A percentile compares a stretch with the other conserved stretches of the same genome.
These are phyloP conservation scores for Podocnemis expansa DNA, from an alignment of 2,113 vertebrate genomes.

Conservation along the genomic window DNA sequence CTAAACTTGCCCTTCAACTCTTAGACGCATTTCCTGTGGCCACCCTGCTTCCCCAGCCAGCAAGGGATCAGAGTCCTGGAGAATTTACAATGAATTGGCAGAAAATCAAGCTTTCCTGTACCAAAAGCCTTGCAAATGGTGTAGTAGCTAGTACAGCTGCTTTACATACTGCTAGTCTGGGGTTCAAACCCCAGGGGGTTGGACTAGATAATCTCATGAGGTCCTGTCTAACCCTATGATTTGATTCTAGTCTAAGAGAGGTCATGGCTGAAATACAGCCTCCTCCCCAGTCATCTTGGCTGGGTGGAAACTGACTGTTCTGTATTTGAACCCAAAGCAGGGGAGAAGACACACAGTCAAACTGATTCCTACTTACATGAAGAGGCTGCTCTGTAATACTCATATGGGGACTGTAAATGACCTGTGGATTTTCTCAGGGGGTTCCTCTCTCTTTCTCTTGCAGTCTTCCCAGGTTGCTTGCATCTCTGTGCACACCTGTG, in stretches of 20 bases:
- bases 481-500: not conserved
- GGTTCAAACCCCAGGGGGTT: too few species aligned
- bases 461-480: not conserved
- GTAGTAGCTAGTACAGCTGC: too few species aligned
- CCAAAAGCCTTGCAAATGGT: too few species aligned
- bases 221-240: too few species aligned
- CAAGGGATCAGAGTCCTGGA: not conserved
- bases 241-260: too few species aligned
- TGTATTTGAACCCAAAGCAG: not conserved
- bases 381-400: not conserved
- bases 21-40: not conserved
- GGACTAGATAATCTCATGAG: too few species aligned
- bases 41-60: not conserved
- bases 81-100: not conserved
- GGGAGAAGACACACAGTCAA: not conserved
- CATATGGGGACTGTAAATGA: not conserved
- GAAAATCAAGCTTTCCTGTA: not conserved
- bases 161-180: too few species aligned
- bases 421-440: not conserved
- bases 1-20: not conserved
- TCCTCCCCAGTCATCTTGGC: not conserved
- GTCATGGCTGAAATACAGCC: not conserved
- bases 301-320: not conserved
- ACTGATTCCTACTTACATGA: not conserved
- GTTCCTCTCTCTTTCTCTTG: not conserved